Percentiles rank a stretch among this genome's conserved stretches.
Evolutionary conservation across 2,113 vertebrate species (phyloP).

Genomic region (Tenrec ecaudatus): DNA sequence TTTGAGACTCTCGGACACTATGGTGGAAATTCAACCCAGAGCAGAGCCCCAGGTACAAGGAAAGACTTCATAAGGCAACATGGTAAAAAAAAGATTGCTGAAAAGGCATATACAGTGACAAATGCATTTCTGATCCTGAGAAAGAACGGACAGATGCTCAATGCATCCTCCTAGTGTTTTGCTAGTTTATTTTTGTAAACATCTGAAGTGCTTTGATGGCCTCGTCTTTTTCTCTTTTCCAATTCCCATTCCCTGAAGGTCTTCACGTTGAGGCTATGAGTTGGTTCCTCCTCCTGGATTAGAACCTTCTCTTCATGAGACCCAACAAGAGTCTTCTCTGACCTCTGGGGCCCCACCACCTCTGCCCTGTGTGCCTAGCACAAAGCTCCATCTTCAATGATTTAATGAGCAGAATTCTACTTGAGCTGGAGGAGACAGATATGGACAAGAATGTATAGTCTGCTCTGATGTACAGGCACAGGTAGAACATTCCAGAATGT

Average conservation of each 20-base stretch:
- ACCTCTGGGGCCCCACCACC: background rate
- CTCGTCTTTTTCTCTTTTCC: background rate
- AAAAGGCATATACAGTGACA: background rate
- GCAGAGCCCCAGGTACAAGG: background rate
- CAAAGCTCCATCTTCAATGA: background rate
- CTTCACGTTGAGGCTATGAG: too few species aligned
- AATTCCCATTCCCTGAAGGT: background rate
- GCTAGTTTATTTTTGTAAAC: background rate
- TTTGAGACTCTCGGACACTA: background rate
- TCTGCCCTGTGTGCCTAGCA: background rate
- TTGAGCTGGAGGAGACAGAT: background rate
- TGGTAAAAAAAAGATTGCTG: background rate
- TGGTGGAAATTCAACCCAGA: background rate
- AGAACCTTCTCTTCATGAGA: background rate
- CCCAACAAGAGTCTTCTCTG: background rate
- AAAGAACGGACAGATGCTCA: background rate
- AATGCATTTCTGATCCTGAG: background rate
- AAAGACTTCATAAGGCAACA: background rate
- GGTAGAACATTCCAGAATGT: background rate
- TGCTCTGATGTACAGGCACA: too few species aligned
- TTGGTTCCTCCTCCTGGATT: background rate
- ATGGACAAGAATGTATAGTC: background rate
- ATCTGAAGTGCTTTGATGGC: background rate
- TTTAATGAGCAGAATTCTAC: background rate
- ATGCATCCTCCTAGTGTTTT: background rate